Conservation (phyloP, 2,113 vertebrate genomes). For the Probosciger aterrimus region DNA sequence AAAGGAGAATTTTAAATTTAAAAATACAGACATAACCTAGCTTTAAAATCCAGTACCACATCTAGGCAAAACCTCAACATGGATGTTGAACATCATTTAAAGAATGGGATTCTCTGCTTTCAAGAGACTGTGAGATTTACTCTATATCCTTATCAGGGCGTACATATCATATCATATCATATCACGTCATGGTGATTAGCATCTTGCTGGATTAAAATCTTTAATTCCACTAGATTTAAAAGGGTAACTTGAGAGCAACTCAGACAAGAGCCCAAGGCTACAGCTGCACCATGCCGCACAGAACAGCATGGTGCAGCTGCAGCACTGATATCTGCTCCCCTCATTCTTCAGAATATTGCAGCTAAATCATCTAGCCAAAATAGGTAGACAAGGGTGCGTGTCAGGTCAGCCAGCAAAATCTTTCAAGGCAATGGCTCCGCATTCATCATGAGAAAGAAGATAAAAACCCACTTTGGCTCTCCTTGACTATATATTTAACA, state of each 20-base stretch:
- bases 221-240: conserved; percentile 17
- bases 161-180: neutral
- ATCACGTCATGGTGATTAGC: neutral
- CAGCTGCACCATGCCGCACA: neutral
- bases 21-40: neutral
- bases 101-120: neutral
- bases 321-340: neutral
- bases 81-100: neutral
- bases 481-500: neutral
- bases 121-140: neutral
- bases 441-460: neutral
- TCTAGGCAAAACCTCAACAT: neutral
- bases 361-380: neutral
- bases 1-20: neutral
- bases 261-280: neutral
- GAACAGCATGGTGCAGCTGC: neutral
- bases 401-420: conserved; percentile 13
- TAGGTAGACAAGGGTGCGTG: neutral
- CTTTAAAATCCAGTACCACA: neutral
- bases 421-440: neutral
- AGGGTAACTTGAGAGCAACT: neutral
- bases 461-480: neutral
- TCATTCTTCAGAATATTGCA: neutral
- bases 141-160: neutral
- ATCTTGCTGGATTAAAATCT: conserved; percentile 19